phyloP scores from a whole-genome alignment of 2,888 invertebrate species.

The Acronicta leporina region DNA sequence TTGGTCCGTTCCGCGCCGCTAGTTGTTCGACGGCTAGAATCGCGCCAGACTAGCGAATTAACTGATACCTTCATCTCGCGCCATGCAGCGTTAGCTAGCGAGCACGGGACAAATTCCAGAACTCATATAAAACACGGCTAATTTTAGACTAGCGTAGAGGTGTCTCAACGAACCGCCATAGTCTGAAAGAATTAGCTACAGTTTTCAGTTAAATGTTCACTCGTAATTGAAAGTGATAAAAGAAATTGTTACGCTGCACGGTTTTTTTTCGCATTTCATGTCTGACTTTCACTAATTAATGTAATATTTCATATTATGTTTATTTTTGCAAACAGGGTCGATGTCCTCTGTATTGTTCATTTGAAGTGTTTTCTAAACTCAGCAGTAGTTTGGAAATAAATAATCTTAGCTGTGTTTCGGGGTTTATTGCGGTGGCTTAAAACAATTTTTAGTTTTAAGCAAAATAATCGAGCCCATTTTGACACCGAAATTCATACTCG shows the following conservation, averaged over 20 bases:
- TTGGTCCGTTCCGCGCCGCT: conserved; percentile 45
- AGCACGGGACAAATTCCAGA: conserved; percentile 59
- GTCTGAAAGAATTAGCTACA: conserved; percentile 40
- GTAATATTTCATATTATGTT: conserved; percentile 6
- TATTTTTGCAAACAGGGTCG: conserved; percentile 20
- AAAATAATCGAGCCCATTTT: not conserved
- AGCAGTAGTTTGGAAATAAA: not conserved
- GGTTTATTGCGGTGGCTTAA: not conserved
- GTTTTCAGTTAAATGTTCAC: conserved; percentile 18
- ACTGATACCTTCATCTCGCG: conserved; percentile 34
- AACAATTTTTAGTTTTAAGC: not conserved
- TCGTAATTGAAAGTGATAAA: conserved; percentile 7
- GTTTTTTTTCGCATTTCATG: conserved; percentile 7
- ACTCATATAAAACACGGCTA: conserved; percentile 50
- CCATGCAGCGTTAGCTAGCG: conserved; percentile 34
- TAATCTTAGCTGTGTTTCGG: not conserved
- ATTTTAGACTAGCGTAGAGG: conserved; percentile 53
- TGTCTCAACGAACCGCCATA: conserved; percentile 44
- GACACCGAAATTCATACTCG: no score
- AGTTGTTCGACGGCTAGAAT: conserved; percentile 43
- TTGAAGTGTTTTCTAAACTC: not conserved
- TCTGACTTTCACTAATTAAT: conserved; percentile 23
- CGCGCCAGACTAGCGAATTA: conserved; percentile 30
- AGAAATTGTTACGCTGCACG: not conserved
- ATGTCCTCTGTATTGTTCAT: conserved; percentile 8